Conservation (phyloP, 2,888 invertebrate species). For the Ophonus ardosiacus region DNA sequence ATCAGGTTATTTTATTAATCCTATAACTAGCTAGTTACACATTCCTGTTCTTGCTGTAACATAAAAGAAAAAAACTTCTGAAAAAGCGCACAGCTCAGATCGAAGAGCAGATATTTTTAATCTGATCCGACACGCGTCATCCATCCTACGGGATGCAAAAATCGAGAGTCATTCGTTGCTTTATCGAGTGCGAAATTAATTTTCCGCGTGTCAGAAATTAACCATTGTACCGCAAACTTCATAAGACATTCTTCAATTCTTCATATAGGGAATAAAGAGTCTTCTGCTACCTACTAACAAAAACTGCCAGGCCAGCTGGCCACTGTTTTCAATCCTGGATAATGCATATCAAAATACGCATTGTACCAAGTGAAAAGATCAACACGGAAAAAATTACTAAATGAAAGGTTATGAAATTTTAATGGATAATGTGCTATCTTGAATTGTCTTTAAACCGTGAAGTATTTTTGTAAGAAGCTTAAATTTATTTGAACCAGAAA, state of each 20-base stretch:
- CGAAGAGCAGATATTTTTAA: constrained; percentile 42
- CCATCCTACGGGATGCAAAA: constrained; percentile 40
- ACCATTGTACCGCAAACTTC: constrained; percentile 56
- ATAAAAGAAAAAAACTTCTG: neutral
- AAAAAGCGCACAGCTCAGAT: constrained; percentile 20
- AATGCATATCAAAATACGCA: constrained; percentile 44
- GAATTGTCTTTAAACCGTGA: constrained; percentile 30
- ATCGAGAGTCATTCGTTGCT: constrained; percentile 58
- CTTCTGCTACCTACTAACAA: constrained; percentile 21
- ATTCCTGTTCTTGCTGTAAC: constrained; percentile 3
- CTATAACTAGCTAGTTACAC: constrained; percentile 13
- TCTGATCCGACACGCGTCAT: constrained; percentile 56
- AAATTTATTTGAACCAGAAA: constrained; percentile 13
- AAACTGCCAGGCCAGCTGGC: constrained; percentile 19
- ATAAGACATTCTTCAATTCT: constrained; percentile 54
- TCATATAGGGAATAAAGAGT: constrained; percentile 21
- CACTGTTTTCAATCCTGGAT: constrained; percentile 13
- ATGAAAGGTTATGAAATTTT: constrained; percentile 40
- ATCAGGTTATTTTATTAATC: too few species aligned
- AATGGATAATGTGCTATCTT: constrained; percentile 13
- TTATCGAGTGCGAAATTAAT: constrained; percentile 63
- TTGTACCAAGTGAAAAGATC: constrained; percentile 14
- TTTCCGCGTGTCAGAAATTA: constrained; percentile 64
- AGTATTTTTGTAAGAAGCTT: constrained; percentile 12
- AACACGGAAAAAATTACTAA: constrained; percentile 9